Conservation (phyloP, 2,797 vertebrate genomes). For the Diglossa cyanea region DNA sequence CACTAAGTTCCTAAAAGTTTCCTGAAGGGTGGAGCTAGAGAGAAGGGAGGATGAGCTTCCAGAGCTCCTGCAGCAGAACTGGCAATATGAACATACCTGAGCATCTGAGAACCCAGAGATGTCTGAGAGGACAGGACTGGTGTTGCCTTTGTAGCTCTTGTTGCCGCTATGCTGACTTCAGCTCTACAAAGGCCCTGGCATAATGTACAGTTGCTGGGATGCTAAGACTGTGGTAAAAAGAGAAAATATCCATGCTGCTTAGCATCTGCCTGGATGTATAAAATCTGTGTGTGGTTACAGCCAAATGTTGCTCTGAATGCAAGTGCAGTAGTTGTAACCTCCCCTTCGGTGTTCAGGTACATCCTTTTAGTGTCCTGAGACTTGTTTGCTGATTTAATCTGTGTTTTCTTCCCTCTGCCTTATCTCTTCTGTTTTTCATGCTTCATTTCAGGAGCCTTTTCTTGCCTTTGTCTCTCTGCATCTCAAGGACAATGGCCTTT, state of each 20-base stretch:
- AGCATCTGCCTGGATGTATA: neutral
- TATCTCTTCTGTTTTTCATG: neutral
- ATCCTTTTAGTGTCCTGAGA: neutral
- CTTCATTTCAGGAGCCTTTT: neutral
- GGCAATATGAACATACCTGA: accelerated
- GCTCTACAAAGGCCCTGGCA: neutral
- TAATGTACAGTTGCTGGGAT: neutral
- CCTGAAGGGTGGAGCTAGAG: neutral
- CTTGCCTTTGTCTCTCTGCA: neutral
- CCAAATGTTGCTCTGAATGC: neutral
- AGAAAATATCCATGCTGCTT: neutral
- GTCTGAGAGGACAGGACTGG: neutral
- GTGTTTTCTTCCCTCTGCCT: neutral
- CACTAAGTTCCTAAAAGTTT: neutral
- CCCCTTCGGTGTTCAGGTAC: neutral
- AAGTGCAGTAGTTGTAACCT: neutral
- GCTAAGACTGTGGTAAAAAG: neutral
- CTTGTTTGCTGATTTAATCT: neutral
- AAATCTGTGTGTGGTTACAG: neutral
- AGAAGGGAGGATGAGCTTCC: neutral
- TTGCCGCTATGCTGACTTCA: neutral
- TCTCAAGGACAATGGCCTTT: neutral
- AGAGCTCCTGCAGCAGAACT: neutral
- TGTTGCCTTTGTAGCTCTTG: neutral
- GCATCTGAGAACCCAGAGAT: neutral